phyloP scores from a whole-genome alignment of 2,797 vertebrate species.

The Emydoidea blandingii region DNA sequence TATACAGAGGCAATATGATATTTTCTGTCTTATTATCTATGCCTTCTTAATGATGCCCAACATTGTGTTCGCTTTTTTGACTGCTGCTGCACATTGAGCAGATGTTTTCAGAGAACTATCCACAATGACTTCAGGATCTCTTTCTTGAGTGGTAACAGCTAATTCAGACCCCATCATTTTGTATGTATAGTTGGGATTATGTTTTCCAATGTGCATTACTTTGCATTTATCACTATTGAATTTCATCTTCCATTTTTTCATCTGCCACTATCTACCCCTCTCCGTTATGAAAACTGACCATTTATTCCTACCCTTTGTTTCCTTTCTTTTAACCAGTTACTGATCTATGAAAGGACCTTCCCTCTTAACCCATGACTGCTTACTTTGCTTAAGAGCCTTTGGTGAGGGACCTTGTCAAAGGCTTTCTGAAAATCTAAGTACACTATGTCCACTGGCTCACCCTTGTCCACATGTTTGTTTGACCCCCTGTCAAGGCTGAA shows the following conservation, averaged over 20 bases:
- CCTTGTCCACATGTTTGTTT: background rate
- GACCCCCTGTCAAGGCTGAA: background rate
- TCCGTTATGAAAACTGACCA: background rate
- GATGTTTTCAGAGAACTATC: background rate
- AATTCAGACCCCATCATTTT: background rate
- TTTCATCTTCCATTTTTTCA: background rate
- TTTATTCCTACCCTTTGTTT: background rate
- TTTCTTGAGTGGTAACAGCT: background rate
- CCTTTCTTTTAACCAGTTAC: background rate
- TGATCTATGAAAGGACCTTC: background rate
- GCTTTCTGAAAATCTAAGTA: background rate
- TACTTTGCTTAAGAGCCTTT: background rate
- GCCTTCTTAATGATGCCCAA: background rate
- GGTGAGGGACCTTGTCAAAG: background rate
- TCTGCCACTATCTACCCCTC: background rate
- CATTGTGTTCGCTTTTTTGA: background rate
- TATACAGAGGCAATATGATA: background rate
- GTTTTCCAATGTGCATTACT: background rate
- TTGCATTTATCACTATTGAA: background rate
- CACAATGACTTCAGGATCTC: background rate
- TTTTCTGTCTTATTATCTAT: background rate
- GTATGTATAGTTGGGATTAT: background rate
- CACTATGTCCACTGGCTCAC: background rate
- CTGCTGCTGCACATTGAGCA: fast-evolving
- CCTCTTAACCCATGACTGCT: background rate